phyloP scores from a whole-genome alignment of 2,888 invertebrate species.

The Axea sp. region DNA sequence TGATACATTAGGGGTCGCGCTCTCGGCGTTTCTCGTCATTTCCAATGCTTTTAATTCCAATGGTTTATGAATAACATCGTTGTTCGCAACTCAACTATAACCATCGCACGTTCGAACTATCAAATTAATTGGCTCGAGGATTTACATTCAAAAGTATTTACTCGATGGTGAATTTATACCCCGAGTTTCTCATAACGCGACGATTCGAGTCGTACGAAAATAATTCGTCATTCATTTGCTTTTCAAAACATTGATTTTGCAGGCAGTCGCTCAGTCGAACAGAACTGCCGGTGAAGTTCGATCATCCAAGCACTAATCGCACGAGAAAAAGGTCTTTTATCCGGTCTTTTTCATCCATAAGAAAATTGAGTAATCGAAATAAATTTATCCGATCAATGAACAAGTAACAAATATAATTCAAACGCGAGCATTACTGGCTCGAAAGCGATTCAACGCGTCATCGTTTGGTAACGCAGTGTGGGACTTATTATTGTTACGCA shows the following conservation, averaged over 20 bases:
- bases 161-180: not conserved
- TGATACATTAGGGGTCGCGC: too few relatives aligned
- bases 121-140: constrained; percentile 5
- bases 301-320: constrained; percentile 28
- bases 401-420: too few relatives aligned
- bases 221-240: constrained; percentile 35
- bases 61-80: not conserved
- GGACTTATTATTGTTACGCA: constrained; percentile 1
- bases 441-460: too few relatives aligned
- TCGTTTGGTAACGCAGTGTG: not conserved
- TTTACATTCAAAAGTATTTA: constrained; percentile 17
- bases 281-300: constrained; percentile 28
- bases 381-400: too few relatives aligned
- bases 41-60: too few relatives aligned
- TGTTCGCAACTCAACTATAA: constrained; percentile 4
- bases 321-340: too few relatives aligned
- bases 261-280: constrained; percentile 25
- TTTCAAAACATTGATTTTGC: constrained; percentile 41
- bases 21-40: too few relatives aligned
- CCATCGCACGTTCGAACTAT: constrained; percentile 1
- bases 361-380: too few relatives aligned
- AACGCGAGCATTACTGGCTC: too few relatives aligned
- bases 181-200: constrained; percentile 15
- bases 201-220: constrained; percentile 36
- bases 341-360: too few relatives aligned